Evolutionary conservation across 2,888 invertebrate genomes (phyloP), one percentile per base, ranked within the genome.

Genomic region (Operophtera brumata): DNA sequence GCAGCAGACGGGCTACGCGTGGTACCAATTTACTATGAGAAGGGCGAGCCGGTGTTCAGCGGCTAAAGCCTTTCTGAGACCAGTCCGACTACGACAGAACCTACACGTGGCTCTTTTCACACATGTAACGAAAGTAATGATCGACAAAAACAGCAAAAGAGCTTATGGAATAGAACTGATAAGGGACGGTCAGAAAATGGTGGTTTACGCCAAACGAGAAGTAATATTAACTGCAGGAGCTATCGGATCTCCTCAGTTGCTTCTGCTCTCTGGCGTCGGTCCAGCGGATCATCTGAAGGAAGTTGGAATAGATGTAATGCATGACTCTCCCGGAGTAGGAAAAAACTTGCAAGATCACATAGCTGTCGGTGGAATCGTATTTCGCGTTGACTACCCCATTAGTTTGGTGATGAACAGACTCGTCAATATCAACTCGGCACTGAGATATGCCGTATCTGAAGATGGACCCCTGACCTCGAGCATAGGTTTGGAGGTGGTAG

Each of bases 191-290:
- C 77, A 78, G 6, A 90, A 91, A 12, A 92, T 92, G 69, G 91
- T 91, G 0, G 93, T 93, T 0, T 91, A 92, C 61, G 96, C 96
- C 0, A 92, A 91, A 55, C 92, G 94, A 63, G 96, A 96, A 83
- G 95, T 98, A 0, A 96, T 98, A 57, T 77, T 97, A 10, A 93
- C 96, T 1, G 97, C 96, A 0, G 99, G 99, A 0, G 94, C 99
- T 0, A 94, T 99, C 57, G 97, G 94, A 63, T 93, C 96, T 0
- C 98, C 99, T 0, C 99, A 99, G 70, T 78, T 99, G 8, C 91
- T 99, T 52, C 95, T 99, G 96, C 86, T 99, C 69, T 94, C 94
- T 28, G 99, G 99, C 0, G 86, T 99, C 2, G 97, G 97, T 1
- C 95, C 96, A 0, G 91, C 88, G 14, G 79, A 92, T n/a, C 95